Base-by-base conservation (phyloP, 2,797 vertebrate genomes). In the Pogoniulus pusillus region DNA sequence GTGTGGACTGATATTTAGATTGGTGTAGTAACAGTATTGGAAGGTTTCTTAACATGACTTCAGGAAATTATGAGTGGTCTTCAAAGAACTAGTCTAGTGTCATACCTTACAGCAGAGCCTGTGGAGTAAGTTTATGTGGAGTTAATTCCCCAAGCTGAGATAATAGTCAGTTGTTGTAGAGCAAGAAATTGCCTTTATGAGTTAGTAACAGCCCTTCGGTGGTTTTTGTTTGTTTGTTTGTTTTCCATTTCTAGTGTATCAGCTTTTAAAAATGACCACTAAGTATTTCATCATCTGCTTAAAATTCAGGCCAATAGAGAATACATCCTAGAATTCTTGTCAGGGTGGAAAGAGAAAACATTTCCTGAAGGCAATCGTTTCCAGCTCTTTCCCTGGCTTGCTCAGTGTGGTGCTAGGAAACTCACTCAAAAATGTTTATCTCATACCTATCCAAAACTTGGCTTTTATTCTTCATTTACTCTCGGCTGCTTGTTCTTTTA, bases 261-360 rank as follows among this genome's bases (percentile, higher is more conserved):
- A 39, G 30, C 43, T 89, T 89, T 93, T 49, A 58, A 73, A 95
- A 89, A 81, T 85, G 53, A 89, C 64, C 35, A 26, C 76, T 89
- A 81, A 80, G 29, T 91, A 59, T 95, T 95, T 93, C 30, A 78
- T 93, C 82, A 95, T 76, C 86, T 89, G 70, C 58, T 89, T 49
- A 89, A 90, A 90, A 78, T 58, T 22, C 66, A 64, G 66, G 53
- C 55, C 85, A 90, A 62, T 59, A 82, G 72, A 87, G 58, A 95
- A 87, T 73, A 12, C 20, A 54, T 87, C 47, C 39, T 88, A 83
- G 76, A 91, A 70, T 90, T 93, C 66, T 83, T 84, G 76, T 89
- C 0, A 0, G 53, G 32, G 53, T 0, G 1, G 69, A 92, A 93
- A 73, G 70, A 89, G 55, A 94, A 92, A 82, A 83, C 30, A 87